Evolutionary conservation across 2,888 invertebrate genomes (phyloP).

Genomic region (Drosophila infuscata): DNA sequence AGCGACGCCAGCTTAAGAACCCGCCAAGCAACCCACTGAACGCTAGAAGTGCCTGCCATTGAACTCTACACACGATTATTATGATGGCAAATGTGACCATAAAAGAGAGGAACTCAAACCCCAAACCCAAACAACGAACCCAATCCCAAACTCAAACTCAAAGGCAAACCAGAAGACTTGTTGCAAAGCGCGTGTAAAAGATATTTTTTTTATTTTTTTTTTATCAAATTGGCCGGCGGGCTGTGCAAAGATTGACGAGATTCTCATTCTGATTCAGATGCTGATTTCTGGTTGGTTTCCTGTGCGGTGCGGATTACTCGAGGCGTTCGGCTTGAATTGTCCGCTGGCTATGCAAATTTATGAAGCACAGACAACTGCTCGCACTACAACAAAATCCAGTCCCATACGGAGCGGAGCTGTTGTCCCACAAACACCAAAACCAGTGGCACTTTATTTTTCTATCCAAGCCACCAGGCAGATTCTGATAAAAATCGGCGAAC

Average conservation of each 20-base stretch:
- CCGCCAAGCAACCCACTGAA: constrained; percentile 48
- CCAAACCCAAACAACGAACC: constrained; percentile 12
- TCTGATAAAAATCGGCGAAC: constrained; percentile 46
- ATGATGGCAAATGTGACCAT: constrained; percentile 71
- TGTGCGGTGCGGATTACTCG: constrained; percentile 56
- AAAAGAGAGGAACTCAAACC: constrained; percentile 39
- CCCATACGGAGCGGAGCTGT: constrained; percentile 32
- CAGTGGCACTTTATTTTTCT: constrained; percentile 62
- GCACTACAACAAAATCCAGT: constrained; percentile 30
- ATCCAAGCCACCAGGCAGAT: constrained; percentile 20
- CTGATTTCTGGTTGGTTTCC: constrained; percentile 66
- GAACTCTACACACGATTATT: constrained; percentile 70
- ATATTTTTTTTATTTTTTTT: constrained; percentile 30
- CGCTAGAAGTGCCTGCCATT: constrained; percentile 56
- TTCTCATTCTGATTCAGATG: constrained; percentile 46
- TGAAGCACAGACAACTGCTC: constrained; percentile 31
- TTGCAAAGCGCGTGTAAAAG: constrained; percentile 45
- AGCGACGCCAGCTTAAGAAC: constrained; percentile 33
- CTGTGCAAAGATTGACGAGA: constrained; percentile 55
- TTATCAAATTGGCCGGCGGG: constrained; percentile 71
- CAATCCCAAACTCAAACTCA: constrained; percentile 8
- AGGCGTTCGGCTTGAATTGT: constrained; percentile 48
- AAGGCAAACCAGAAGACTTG: constrained; percentile 46
- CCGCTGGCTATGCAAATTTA: constrained; percentile 73
- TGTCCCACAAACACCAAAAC: constrained; percentile 77